Conservation (phyloP, 1,140 invertebrate species). For the Diploscapter pachys region DNA sequence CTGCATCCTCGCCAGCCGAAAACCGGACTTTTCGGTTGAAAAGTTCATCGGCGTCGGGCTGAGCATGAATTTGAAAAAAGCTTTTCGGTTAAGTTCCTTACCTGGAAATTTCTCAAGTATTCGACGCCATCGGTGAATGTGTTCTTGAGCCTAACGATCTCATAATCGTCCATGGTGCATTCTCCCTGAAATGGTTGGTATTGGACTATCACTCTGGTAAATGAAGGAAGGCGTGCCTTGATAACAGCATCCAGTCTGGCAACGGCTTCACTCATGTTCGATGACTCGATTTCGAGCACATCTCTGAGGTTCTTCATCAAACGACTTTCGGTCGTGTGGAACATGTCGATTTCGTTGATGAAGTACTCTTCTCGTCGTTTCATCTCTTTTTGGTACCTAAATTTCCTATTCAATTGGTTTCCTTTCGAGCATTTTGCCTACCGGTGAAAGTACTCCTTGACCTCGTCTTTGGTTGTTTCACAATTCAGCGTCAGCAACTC, state of each 20-base stretch:
- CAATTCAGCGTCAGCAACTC: conserved; percentile 47
- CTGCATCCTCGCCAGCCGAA: conserved; percentile 56
- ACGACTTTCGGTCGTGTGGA: conserved; percentile 49
- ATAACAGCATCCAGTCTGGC: conserved; percentile 35
- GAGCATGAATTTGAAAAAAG: conserved; percentile 17
- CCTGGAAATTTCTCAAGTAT: conserved; percentile 55
- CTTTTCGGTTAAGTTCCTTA: conserved; percentile 15
- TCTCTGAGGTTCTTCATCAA: conserved; percentile 46
- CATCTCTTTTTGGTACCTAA: conserved; percentile 49
- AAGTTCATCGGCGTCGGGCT: conserved; percentile 56
- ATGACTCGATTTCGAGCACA: conserved; percentile 40
- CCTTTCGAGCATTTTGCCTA: neutral
- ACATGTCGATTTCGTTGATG: conserved; percentile 52
- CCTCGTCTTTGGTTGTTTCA: conserved; percentile 56
- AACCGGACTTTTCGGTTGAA: conserved; percentile 56
- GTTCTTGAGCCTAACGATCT: conserved; percentile 48
- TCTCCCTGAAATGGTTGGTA: conserved; percentile 22
- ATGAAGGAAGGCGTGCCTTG: conserved; percentile 10
- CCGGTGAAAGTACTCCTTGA: conserved; percentile 54
- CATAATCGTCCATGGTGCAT: conserved; percentile 44
- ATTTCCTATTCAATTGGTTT: neutral
- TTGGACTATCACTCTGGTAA: too few species aligned
- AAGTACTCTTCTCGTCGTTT: conserved; percentile 53
- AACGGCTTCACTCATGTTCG: conserved; percentile 42
- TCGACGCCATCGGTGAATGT: conserved; percentile 55